Base-by-base conservation (phyloP, 2,797 vertebrate species). In the Bucorvus abyssinicus region DNA sequence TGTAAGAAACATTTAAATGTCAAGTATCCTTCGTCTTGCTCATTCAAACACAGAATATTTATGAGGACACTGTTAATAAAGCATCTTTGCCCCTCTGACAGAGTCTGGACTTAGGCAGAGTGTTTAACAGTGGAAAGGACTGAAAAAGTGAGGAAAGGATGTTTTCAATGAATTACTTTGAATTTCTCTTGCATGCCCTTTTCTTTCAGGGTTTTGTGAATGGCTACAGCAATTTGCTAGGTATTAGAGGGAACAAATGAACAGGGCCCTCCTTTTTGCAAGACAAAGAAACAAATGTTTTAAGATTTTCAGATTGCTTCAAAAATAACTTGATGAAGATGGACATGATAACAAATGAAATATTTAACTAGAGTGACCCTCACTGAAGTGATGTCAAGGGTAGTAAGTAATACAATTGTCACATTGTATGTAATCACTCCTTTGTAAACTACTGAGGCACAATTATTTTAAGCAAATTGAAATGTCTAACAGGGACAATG, bases 371-470 rank as follows among this genome's bases (percentile, higher is more conserved):
- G 94, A 91, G 82, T 95, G 92, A 95, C 93, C 94, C 93, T 84
- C 68, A 52, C 83, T 92, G 90, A 92, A 92, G 83, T 84, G 91
- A 96, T 94, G 94, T 94, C 94, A 94, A 89, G 93, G 78, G 91
- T 86, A 89, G 94, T 94, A 96, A 97, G 86, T 95, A 96, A 95
- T 93, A 88, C 93, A 94, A 68, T 90, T 95, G 92, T 92, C 81
- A 92, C 75, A 75, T 90, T 93, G 90, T 92, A 32, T 97, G 96
- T 57, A 95, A 87, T 95, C 93, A 84, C 38, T 91, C 64, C 82
- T 94, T 94, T 93, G 87, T 92, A 85, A 96, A 45, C 88, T 91
- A 57, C 84, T 42, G 87, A 85, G 69, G 70, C 94, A 90, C 93
- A 95, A 88, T 93, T 90, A 93, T 96, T 95, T 95, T 87, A 95